These are phyloP conservation scores for Globia sparganii DNA, from an alignment of 2,888 invertebrate species.

Conservation along the genomic window DNA sequence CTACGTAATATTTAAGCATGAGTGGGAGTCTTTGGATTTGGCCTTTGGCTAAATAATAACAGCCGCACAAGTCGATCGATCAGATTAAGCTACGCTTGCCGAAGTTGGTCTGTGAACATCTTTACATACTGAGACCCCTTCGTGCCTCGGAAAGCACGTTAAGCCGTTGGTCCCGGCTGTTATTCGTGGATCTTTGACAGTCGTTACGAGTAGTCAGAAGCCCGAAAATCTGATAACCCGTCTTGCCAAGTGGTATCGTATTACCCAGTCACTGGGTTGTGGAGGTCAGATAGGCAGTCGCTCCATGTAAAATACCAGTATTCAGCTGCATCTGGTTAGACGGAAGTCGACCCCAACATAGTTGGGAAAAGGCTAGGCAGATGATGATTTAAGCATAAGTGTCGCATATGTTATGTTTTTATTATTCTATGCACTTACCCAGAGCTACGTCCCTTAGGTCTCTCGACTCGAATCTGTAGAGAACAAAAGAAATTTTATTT, in stretches of 20 bases:
- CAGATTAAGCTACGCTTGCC: background rate
- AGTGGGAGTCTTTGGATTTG: no score
- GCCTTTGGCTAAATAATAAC: background rate
- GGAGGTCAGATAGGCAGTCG: no score
- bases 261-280: no score
- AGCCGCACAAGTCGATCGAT: background rate
- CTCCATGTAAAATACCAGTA: no score
- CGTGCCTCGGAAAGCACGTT: background rate
- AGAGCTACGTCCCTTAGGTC: background rate
- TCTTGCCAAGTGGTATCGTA: no score
- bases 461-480: constrained; percentile 43
- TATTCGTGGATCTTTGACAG: no score
- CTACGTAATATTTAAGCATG: no score
- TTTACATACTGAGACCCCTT: background rate
- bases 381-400: background rate
- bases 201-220: no score
- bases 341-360: no score
- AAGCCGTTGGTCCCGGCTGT: no score
- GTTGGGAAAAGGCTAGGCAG: background rate
- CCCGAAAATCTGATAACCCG: no score
- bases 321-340: no score
- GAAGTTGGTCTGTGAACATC: background rate
- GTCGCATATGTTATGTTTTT: background rate
- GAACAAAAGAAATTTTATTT: constrained; percentile 27
- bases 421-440: constrained; percentile 26